Evolutionary conservation across 2,113 vertebrate species (phyloP).

Genomic region (Gopherus flavomarginatus): DNA sequence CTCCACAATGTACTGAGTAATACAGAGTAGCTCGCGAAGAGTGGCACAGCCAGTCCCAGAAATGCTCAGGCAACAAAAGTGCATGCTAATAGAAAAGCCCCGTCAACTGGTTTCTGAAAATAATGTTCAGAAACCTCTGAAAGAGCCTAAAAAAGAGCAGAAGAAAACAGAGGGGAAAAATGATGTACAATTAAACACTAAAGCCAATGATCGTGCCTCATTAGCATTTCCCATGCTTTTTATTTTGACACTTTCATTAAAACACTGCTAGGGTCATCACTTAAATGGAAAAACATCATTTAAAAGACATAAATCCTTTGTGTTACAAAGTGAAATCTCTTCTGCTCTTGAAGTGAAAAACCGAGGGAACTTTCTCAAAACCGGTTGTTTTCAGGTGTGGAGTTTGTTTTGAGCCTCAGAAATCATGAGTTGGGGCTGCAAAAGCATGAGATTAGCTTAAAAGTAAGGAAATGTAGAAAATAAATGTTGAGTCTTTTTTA

Average conservation of each 20-base stretch:
- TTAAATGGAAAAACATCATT: neutral
- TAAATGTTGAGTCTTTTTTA: neutral
- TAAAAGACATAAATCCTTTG: neutral
- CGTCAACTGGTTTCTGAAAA: neutral
- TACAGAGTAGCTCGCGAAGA: neutral
- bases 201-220: neutral
- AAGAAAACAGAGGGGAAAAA: neutral
- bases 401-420: neutral
- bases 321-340: neutral
- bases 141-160: neutral
- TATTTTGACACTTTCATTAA: neutral
- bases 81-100: neutral
- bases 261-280: neutral
- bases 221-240: neutral
- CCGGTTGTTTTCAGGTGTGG: neutral
- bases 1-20: accelerated
- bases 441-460: neutral
- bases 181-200: neutral
- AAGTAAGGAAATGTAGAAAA: neutral
- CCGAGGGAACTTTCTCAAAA: neutral
- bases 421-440: neutral
- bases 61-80: neutral
- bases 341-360: neutral
- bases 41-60: neutral
- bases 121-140: neutral